Conservation (phyloP, 2,888 invertebrate genomes). For the Operophtera brumata region DNA sequence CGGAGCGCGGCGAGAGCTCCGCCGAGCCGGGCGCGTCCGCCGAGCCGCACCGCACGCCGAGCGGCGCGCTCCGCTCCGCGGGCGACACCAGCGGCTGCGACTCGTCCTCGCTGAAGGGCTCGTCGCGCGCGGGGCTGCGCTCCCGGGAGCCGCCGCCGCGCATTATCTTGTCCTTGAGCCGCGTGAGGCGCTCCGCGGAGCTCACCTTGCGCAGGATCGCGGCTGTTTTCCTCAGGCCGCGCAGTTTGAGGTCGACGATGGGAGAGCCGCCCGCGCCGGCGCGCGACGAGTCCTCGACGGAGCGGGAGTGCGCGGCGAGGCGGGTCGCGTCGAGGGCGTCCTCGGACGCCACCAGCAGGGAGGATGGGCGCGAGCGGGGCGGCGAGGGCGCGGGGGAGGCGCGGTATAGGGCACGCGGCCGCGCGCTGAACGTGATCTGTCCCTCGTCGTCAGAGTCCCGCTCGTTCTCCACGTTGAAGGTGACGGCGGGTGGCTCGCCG, state of each 20-base stretch:
- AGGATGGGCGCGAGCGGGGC: conserved; percentile 54
- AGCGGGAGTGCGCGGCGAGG: conserved; percentile 56
- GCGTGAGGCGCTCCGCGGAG: conserved; percentile 65
- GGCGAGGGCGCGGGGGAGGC: conserved; percentile 32
- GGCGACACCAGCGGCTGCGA: conserved; percentile 83
- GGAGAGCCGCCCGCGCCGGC: conserved; percentile 51
- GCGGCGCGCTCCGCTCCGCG: conserved; percentile 32
- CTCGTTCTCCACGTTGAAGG: conserved; percentile 75
- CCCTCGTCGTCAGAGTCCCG: conserved; percentile 65
- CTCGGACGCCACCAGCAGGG: conserved; percentile 53
- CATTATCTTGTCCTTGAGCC: conserved; percentile 66
- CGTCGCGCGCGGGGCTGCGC: conserved; percentile 60
- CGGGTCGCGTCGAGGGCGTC: conserved; percentile 42
- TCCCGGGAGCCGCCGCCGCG: conserved; percentile 61
- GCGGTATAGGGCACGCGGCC: conserved; percentile 40
- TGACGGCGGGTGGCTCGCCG: conserved; percentile 65
- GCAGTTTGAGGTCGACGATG: conserved; percentile 56
- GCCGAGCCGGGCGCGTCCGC: conserved; percentile 46
- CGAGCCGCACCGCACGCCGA: conserved; percentile 45
- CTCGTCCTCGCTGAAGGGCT: conserved; percentile 82
- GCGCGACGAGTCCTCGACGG: conserved; percentile 66
- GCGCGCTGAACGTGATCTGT: conserved; percentile 71
- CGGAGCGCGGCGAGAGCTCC: conserved; percentile 69
- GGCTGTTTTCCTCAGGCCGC: conserved; percentile 59
- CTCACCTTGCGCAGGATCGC: conserved; percentile 64